Percentiles rank a stretch among this genome's conserved stretches.
phyloP scores from a whole-genome alignment of 2,113 vertebrate genomes.

The Heteronetta atricapilla region DNA sequence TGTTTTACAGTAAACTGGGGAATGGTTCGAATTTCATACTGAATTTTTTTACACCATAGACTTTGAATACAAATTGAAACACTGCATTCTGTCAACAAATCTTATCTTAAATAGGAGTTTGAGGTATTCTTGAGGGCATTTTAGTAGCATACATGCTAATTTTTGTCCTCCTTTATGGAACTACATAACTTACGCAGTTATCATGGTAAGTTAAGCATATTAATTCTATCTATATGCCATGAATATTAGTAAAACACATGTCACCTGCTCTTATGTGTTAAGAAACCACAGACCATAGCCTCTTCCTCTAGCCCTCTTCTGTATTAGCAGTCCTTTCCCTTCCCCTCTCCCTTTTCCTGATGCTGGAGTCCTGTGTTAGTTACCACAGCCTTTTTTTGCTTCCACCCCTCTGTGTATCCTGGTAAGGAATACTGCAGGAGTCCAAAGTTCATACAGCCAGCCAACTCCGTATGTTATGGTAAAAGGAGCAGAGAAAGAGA shows the following conservation, averaged over 20 bases:
- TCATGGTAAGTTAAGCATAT: neutral
- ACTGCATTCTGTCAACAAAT: neutral
- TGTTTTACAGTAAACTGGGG: neutral
- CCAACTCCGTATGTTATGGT: accelerated
- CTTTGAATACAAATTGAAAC: neutral
- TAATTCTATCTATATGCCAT: neutral
- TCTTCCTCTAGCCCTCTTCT: neutral
- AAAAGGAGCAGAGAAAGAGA: neutral
- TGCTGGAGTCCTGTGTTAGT: neutral
- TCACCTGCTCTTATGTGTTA: neutral
- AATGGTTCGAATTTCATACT: neutral
- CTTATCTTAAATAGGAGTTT: neutral
- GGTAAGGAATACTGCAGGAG: neutral
- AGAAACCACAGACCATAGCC: neutral
- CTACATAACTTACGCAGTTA: neutral
- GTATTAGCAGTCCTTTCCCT: neutral
- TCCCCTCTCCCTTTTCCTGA: too few species aligned
- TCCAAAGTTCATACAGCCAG: too few species aligned
- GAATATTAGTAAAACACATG: neutral
- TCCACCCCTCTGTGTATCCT: too few species aligned
- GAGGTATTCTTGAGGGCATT: neutral
- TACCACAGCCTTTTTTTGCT: neutral
- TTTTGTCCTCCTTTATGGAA: neutral
- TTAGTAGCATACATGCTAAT: neutral
- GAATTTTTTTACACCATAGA: accelerated